A percentile compares a stretch with the other conserved stretches of the same genome.
Conservation (phyloP, 2,797 vertebrate species). For the Danio kyathit region DNA sequence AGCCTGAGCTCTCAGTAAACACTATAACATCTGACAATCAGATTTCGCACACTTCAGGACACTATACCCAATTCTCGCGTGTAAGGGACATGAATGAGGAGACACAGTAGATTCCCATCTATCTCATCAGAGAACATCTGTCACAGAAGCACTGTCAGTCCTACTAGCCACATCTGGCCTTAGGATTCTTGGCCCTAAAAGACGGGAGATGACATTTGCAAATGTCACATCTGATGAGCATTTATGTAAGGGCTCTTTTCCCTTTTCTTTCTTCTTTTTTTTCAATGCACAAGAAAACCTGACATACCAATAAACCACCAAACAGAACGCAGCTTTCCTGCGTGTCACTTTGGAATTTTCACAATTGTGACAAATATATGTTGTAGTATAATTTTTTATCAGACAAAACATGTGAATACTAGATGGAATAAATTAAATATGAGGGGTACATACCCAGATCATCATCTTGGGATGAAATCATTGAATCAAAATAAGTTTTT, state of each 20-base stretch:
- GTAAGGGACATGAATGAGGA: conserved; percentile 22
- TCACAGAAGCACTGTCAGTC: conserved; percentile 47
- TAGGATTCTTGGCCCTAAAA: conserved; percentile 18
- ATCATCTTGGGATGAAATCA: neutral
- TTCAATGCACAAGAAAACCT: conserved; percentile 37
- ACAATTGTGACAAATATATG: conserved; percentile 22
- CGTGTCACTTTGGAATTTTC: conserved; percentile 43
- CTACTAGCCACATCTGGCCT: conserved; percentile 33
- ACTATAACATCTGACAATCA: conserved; percentile 29
- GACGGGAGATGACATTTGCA: conserved; percentile 44
- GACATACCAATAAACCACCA: conserved; percentile 36
- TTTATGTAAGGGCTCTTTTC: conserved; percentile 11
- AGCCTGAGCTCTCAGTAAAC: conserved; percentile 47
- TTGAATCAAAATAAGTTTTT: conserved; percentile 5
- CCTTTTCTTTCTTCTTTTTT: conserved; percentile 8
- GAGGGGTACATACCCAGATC: neutral
- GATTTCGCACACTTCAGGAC: conserved; percentile 37
- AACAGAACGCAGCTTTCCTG: conserved; percentile 34
- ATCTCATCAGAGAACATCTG: conserved; percentile 52
- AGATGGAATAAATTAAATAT: neutral
- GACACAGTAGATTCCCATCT: conserved; percentile 19
- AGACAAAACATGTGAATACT: conserved; percentile 11
- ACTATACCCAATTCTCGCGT: conserved; percentile 37
- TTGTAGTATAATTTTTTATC: conserved; percentile 3
- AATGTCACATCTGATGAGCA: conserved; percentile 48